phyloP scores from a whole-genome alignment of 2,113 vertebrate species.

The Diglossa brunneiventris region DNA sequence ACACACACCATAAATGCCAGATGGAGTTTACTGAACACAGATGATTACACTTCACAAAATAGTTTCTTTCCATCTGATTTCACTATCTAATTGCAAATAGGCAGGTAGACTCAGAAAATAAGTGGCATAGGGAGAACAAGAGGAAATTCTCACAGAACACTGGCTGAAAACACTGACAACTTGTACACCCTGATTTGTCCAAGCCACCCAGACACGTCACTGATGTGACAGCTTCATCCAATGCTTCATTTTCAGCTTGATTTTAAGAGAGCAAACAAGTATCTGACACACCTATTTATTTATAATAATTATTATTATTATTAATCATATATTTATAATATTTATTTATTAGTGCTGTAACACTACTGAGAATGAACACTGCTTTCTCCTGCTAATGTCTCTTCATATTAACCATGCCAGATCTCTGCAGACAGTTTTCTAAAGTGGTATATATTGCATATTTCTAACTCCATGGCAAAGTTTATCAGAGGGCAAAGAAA shows the following conservation, averaged over 20 bases:
- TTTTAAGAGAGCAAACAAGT: not conserved
- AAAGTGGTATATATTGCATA: not conserved
- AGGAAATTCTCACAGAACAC: not conserved
- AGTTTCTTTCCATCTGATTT: slow-evolving; percentile 19
- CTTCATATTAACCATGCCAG: not conserved
- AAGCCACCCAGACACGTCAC: no score
- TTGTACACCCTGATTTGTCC: not conserved
- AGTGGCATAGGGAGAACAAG: not conserved
- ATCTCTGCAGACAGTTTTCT: not conserved
- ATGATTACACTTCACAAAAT: not conserved
- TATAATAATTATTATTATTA: not conserved
- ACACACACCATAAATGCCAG: not conserved
- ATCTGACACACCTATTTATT: not conserved
- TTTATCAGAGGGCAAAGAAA: slow-evolving; percentile 6
- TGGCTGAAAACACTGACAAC: not conserved
- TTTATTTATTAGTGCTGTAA: not conserved
- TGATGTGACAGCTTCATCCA: not conserved
- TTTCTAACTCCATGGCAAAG: not conserved
- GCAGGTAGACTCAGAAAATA: not conserved
- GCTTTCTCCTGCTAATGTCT: not conserved
- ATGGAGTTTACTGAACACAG: slow-evolving; percentile 11
- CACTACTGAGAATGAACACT: not conserved
- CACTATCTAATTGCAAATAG: not conserved
- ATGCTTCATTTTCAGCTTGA: not conserved
- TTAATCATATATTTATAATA: not conserved